Percentiles rank a stretch among this genome's conserved stretches.
phyloP scores from a whole-genome alignment of 2,797 vertebrate genomes.

The Sebastes hopkinsi region DNA sequence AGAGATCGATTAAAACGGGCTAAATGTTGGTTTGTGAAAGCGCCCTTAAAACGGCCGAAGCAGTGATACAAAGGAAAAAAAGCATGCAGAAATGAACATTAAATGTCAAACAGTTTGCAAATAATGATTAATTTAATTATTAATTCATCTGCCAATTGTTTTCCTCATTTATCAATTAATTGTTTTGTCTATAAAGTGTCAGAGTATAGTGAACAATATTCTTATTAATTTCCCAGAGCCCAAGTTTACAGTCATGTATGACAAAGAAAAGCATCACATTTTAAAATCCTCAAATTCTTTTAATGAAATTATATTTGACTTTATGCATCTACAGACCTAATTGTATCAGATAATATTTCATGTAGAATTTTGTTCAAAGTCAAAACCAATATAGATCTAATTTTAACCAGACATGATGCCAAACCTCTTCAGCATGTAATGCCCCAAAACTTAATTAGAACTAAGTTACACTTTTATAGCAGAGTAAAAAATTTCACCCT shows the following conservation, averaged over 20 bases:
- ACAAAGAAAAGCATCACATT: not conserved
- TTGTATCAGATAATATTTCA: not conserved
- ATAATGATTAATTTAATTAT: not conserved
- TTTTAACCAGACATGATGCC: not conserved
- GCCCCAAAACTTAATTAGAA: not conserved
- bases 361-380: not conserved
- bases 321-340: not conserved
- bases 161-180: not conserved
- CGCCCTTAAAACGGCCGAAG: too few species aligned
- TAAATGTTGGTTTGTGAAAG: too few species aligned
- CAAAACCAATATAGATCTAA: not conserved
- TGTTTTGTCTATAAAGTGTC: not conserved
- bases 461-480: not conserved
- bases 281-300: too few species aligned
- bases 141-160: rapidly evolving
- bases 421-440: not conserved
- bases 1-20: too few species aligned
- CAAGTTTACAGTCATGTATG: not conserved
- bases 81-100: too few species aligned
- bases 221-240: too few species aligned
- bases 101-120: not conserved
- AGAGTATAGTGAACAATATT: not conserved
- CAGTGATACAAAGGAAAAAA: too few species aligned
- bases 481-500: not conserved
- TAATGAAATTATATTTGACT: too few species aligned